Evolutionary conservation across 2,888 invertebrate genomes (phyloP), one percentile per base, ranked within the genome.

Genomic region (Scaptodrosophila latifasciaeformis): DNA sequence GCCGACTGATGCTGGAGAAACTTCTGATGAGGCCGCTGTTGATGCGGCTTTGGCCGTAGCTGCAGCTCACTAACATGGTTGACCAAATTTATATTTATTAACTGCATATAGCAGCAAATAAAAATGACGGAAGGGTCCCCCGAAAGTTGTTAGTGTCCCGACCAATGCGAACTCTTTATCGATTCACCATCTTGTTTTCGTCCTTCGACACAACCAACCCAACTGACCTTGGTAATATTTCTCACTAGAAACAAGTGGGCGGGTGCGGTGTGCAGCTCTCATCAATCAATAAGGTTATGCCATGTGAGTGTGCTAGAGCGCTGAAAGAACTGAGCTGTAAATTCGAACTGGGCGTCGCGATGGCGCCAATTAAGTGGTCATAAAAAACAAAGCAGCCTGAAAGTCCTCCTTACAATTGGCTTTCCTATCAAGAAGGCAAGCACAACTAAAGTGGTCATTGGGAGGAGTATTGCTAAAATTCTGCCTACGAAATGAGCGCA

Each of bases 321-420:
- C n/a, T n/a, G n/a, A 24, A 18, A 10, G 15, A 15, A 9, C 12
- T 5, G 6, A 7, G n/a, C 18, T 48, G 39, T 59, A 65, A 56
- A 62, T 66, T 72, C 61, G 59, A 63, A 58, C 59, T 59, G 54
- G 64, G 42, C 60, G 65, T 47, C 62, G 60, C 59, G 51, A 58
- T 67, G 74, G 57, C 74, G 72, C 70, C 78, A 75, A 75, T 78
- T 75, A 78, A 70, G 67, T 59, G 59, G 27, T 55, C 70, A 74
- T 74, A 74, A 77, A 78, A 66, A 68, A 64, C 58, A 42, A n/a
- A 58, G 47, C 63, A 29, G 27, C 29, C 15, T 37, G 42, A 54
- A 54, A 49, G 46, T 31, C 35, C 42, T n/a, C n/a, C n/a, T n/a
- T n/a, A n/a, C n/a, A n/a, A n/a, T n/a, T n/a, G n/a, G n/a, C n/a